Percentiles rank a stretch among this genome's conserved stretches.
These are phyloP conservation scores for Triplophysa siluroides DNA, from an alignment of 2,113 vertebrate species.

Conservation along the genomic window DNA sequence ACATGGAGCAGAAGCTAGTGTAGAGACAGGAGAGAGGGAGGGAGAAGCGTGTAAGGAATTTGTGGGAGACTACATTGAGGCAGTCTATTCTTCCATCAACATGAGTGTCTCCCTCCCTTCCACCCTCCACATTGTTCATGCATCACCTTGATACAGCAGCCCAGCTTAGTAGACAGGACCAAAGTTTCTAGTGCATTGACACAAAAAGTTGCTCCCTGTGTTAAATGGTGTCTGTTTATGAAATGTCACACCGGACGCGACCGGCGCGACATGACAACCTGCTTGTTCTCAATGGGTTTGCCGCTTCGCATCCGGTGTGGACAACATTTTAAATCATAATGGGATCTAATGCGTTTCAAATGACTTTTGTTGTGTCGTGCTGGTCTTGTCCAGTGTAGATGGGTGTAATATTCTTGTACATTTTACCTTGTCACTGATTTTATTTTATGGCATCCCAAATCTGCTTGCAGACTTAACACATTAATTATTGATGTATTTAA, in stretches of 20 bases:
- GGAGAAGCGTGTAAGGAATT: constrained; percentile 75
- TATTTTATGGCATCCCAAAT: no score
- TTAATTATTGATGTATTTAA: no score
- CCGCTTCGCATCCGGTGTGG: no score
- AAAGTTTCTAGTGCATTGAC: constrained; percentile 8
- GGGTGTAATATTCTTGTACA: no score
- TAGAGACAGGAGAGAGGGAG: background rate
- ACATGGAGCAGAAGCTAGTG: background rate
- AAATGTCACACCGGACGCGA: background rate
- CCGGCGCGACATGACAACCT: no score
- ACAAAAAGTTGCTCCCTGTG: background rate
- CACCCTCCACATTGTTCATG: constrained; percentile 56
- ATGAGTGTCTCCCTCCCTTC: constrained; percentile 27
- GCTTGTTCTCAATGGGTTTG: no score
- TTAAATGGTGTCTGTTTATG: background rate
- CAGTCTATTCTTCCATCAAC: constrained; percentile 56
- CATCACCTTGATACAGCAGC: constrained; percentile 52
- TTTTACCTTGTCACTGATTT: no score
- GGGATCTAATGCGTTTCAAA: no score
- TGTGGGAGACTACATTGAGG: constrained; percentile 80
- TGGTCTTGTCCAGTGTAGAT: no score
- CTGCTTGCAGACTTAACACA: no score
- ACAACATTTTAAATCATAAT: no score
- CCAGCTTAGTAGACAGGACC: constrained; percentile 41
- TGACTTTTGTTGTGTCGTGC: no score